Conservation (phyloP, 2,888 invertebrate genomes). For the Diachrysia chrysitis region DNA sequence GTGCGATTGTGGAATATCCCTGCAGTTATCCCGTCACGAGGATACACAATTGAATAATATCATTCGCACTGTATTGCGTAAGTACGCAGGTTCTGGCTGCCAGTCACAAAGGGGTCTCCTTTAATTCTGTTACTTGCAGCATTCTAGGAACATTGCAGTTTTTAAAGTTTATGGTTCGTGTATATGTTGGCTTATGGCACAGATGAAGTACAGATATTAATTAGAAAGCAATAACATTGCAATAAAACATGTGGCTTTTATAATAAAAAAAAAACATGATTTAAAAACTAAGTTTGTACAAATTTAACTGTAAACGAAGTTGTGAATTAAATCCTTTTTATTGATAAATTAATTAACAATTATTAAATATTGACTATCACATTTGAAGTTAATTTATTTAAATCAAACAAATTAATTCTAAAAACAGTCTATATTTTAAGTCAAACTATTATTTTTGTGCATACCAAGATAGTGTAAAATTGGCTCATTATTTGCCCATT, state of each 20-base stretch:
- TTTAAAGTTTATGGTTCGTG: too few relatives aligned
- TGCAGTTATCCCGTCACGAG: constrained; percentile 33
- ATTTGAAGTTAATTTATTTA: background rate
- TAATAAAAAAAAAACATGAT: background rate
- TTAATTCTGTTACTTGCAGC: constrained; percentile 22
- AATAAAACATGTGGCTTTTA: background rate
- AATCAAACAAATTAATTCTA: background rate
- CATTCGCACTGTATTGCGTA: constrained; percentile 12
- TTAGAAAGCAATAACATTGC: background rate
- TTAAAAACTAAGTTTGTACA: background rate
- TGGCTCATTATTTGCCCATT: constrained; percentile 36
- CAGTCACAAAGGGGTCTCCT: constrained; percentile 20
- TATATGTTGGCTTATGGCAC: background rate
- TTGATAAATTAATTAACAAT: background rate
- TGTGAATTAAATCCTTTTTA: background rate
- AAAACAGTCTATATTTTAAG: constrained; percentile 7
- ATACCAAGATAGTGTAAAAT: background rate
- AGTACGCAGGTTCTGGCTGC: background rate
- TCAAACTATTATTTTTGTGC: constrained; percentile 11
- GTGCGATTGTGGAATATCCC: constrained; percentile 38
- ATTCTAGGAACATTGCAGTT: background rate
- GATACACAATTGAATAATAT: constrained; percentile 46
- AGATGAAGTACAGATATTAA: background rate
- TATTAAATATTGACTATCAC: background rate
- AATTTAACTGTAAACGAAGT: background rate